A percentile compares a stretch with the other conserved stretches of the same genome.
These are phyloP conservation scores for Hozukius guyotensis DNA, from an alignment of 2,797 vertebrate species.

Conservation along the genomic window DNA sequence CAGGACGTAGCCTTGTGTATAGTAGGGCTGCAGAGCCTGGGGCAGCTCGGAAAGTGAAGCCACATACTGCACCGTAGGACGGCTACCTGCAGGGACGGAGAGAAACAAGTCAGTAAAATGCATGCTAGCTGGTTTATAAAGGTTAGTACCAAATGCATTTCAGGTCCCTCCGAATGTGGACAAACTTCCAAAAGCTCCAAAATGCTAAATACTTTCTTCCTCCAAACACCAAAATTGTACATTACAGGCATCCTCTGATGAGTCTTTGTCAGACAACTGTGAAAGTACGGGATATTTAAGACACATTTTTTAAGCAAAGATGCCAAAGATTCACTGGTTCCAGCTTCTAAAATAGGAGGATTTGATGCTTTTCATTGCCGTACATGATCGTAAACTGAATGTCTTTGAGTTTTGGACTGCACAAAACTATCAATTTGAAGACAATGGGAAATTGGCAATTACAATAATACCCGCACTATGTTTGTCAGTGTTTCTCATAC, in stretches of 20 bases:
- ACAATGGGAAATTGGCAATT: not conserved
- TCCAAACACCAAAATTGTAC: not conserved
- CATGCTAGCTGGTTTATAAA: not conserved
- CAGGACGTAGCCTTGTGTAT: constrained; percentile 90
- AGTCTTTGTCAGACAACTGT: not conserved
- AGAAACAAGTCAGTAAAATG: not conserved
- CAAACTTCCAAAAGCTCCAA: not conserved
- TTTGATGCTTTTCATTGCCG: too few relatives aligned
- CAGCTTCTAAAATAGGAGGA: not conserved
- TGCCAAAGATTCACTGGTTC: not conserved
- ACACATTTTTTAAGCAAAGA: not conserved
- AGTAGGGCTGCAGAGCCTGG: constrained; percentile 90
- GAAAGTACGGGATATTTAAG: not conserved
- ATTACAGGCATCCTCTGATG: not conserved
- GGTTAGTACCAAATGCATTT: not conserved
- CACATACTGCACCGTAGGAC: constrained; percentile 90
- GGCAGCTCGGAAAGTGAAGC: constrained; percentile 91
- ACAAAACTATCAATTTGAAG: not conserved
- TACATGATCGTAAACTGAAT: too few relatives aligned
- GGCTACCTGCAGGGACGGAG: constrained; percentile 78
- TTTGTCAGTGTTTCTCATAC: not conserved
- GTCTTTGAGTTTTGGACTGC: too few relatives aligned
- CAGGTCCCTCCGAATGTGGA: not conserved
- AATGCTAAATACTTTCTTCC: not conserved
- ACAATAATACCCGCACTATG: not conserved